Conservation (phyloP, 1,140 invertebrate species). For the Brachionus sp. region DNA sequence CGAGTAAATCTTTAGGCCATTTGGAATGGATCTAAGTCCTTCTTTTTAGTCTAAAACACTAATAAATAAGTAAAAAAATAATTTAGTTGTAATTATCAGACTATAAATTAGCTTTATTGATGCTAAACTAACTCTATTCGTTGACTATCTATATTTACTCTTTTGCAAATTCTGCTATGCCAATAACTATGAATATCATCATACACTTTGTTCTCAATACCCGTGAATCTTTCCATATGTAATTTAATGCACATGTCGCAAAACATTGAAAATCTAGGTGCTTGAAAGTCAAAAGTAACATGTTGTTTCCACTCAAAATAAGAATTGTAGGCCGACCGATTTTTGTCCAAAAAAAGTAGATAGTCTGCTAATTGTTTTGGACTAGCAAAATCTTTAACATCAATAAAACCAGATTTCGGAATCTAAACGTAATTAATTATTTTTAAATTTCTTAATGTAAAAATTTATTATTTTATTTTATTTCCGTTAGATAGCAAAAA, state of each 20-base stretch:
- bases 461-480: neutral
- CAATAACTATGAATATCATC: conserved; percentile 13
- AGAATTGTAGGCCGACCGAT: neutral
- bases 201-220: neutral
- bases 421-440: neutral
- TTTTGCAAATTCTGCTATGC: neutral
- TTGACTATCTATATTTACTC: neutral
- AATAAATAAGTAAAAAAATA: no score
- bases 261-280: neutral
- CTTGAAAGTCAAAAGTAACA: neutral
- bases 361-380: conserved; percentile 47
- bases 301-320: conserved; percentile 37
- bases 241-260: conserved; percentile 38
- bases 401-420: conserved; percentile 42
- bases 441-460: neutral
- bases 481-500: no score
- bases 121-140: neutral
- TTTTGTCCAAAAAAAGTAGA: conserved; percentile 46
- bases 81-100: neutral
- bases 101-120: neutral
- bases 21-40: no score
- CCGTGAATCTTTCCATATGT: neutral
- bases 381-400: conserved; percentile 45
- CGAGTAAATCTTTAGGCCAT: no score
- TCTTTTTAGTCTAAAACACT: no score